These are phyloP conservation scores for Heteractis magnifica DNA, from an alignment of 92 coral and sea anemone species.

Conservation along the genomic window DNA sequence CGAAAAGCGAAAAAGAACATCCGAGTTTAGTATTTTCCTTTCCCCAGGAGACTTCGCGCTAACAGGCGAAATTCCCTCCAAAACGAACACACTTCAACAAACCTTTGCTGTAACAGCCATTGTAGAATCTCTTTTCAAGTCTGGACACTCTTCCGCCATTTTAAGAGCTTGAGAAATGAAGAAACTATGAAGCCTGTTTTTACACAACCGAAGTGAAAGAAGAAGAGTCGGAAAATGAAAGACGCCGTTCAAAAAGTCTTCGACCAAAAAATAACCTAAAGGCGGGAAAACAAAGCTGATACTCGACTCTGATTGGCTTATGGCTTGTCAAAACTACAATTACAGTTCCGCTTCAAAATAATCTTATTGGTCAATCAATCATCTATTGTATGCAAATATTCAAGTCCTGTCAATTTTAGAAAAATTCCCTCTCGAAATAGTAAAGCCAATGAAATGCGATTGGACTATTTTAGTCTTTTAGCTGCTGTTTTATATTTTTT, in stretches of 20 bases:
- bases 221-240: conserved; percentile 59
- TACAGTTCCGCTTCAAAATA: not conserved
- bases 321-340: conserved; percentile 49
- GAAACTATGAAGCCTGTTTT: conserved; percentile 19
- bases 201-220: conserved; percentile 35
- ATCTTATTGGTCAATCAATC: conserved; percentile 45
- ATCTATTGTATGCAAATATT: conserved; percentile 31
- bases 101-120: conserved; percentile 97
- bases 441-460: not conserved
- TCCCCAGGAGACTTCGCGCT: not conserved
- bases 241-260: conserved; percentile 52
- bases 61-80: not conserved
- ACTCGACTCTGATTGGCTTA: conserved; percentile 49
- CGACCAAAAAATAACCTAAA: conserved; percentile 46
- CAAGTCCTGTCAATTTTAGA: not conserved
- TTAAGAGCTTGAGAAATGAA: conserved; percentile 18
- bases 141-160: conserved; percentile 90
- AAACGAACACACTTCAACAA: conserved; percentile 5
- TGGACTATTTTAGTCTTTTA: not conserved
- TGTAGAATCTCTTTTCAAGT: conserved; percentile 87
- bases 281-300: conserved; percentile 72
- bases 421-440: not conserved
- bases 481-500: not conserved
- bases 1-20: conserved; percentile 39
- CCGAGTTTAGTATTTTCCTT: conserved; percentile 3